Evolutionary conservation across 1,140 invertebrate species (phyloP).

Genomic region (Mactra quadrangularis): DNA sequence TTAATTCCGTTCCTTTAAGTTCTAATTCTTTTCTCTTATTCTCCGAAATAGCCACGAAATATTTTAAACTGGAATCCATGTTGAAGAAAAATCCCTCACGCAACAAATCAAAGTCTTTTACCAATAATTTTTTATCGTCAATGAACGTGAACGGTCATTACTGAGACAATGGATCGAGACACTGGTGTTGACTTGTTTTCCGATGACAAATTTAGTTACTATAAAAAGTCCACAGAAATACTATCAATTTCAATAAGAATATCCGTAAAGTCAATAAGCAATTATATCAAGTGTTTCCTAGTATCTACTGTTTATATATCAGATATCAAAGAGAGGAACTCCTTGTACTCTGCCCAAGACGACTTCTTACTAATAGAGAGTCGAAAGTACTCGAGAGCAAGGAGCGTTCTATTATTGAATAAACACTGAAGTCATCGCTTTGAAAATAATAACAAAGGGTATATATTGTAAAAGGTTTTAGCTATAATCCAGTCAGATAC

Average conservation of each 20-base stretch:
- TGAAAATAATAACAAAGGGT: neutral
- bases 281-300: slow-evolving; percentile 4
- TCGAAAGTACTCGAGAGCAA: neutral
- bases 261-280: slow-evolving; percentile 16
- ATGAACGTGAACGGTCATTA: neutral
- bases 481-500: slow-evolving; percentile 7
- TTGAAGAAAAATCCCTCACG: slow-evolving; percentile 8
- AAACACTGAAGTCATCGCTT: slow-evolving; percentile 1
- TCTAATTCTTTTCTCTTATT: slow-evolving; percentile 52
- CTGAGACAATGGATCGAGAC: neutral
- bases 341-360: neutral
- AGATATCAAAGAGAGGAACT: slow-evolving; percentile 32
- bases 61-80: slow-evolving; percentile 44
- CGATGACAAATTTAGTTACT: neutral
- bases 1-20: slow-evolving; percentile 27
- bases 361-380: neutral
- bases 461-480: neutral
- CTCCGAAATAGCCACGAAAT: slow-evolving; percentile 56
- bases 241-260: neutral
- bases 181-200: no score
- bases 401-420: neutral
- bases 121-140: neutral
- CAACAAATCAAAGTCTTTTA: neutral
- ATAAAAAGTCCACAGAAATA: neutral
- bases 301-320: slow-evolving; percentile 6